Percentiles rank a stretch among this genome's conserved stretches.
phyloP scores from a whole-genome alignment of 2,113 vertebrate species.

The Riparia riparia region DNA sequence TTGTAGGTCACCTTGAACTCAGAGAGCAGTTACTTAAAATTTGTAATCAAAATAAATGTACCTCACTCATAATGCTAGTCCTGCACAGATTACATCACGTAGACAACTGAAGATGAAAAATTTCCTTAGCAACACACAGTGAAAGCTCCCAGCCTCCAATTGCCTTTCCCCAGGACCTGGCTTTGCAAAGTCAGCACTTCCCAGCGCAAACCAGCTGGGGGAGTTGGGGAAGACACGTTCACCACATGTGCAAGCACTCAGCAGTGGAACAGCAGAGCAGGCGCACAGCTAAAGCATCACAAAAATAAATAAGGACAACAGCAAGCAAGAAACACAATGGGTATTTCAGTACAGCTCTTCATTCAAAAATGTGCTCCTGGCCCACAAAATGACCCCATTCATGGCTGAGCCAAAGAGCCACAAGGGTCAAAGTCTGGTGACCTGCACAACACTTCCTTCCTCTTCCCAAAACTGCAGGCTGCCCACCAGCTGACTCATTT shows the following conservation, averaged over 20 bases:
- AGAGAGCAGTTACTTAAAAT: neutral
- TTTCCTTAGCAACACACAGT: neutral
- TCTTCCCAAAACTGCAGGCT: neutral
- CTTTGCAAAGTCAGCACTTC: neutral
- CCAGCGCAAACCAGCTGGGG: neutral
- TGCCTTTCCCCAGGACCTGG: neutral
- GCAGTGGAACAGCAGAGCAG: neutral
- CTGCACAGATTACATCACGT: neutral
- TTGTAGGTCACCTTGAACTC: neutral
- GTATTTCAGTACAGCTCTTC: neutral
- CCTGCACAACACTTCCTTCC: neutral
- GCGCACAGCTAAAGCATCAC: neutral
- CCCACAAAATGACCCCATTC: neutral
- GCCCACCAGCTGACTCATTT: neutral
- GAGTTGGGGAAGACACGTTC: rapidly evolving
- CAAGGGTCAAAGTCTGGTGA: neutral
- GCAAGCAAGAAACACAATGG: neutral
- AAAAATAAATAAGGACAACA: neutral
- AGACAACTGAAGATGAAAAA: neutral
- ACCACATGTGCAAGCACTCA: neutral
- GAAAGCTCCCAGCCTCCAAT: neutral
- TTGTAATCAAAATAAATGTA: neutral
- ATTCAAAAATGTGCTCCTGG: neutral
- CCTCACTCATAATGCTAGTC: neutral
- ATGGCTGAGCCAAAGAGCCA: neutral